Percentiles rank a stretch among this genome's conserved stretches.
phyloP scores from a whole-genome alignment of 1,140 invertebrate genomes.

The Papilio machaon region DNA sequence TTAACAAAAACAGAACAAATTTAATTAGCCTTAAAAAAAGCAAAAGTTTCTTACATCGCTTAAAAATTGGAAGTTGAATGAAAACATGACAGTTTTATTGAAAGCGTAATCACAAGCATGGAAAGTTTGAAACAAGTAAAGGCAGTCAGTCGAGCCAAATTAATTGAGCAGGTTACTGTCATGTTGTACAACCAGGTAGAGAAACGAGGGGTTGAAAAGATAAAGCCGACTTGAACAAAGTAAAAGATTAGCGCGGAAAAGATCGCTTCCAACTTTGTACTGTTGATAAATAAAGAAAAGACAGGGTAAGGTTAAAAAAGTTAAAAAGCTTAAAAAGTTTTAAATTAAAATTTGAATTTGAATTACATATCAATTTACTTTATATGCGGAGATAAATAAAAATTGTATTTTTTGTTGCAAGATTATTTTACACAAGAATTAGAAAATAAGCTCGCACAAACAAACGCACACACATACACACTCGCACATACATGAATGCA shows the following conservation, averaged over 20 bases:
- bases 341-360: too few relatives aligned
- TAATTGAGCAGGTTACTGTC: neutral
- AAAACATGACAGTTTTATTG: constrained; percentile 8
- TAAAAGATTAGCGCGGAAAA: constrained; percentile 1
- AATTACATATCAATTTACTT: too few relatives aligned
- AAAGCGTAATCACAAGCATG: constrained; percentile 1
- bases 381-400: too few relatives aligned
- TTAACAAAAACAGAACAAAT: neutral
- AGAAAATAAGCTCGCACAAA: too few relatives aligned
- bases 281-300: constrained; percentile 3
- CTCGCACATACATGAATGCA: too few relatives aligned
- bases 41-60: neutral
- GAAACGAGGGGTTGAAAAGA: constrained; percentile 14
- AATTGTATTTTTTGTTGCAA: too few relatives aligned
- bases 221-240: neutral
- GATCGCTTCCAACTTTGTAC: neutral
- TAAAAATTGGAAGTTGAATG: neutral
- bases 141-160: neutral
- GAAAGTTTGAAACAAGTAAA: neutral
- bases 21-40: neutral
- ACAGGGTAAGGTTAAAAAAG: neutral
- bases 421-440: too few relatives aligned
- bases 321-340: too few relatives aligned
- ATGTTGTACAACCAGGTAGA: constrained; percentile 11
- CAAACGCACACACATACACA: too few relatives aligned